Conservation (phyloP, 2,888 invertebrate species). For the Eupithecia subumbrata region DNA sequence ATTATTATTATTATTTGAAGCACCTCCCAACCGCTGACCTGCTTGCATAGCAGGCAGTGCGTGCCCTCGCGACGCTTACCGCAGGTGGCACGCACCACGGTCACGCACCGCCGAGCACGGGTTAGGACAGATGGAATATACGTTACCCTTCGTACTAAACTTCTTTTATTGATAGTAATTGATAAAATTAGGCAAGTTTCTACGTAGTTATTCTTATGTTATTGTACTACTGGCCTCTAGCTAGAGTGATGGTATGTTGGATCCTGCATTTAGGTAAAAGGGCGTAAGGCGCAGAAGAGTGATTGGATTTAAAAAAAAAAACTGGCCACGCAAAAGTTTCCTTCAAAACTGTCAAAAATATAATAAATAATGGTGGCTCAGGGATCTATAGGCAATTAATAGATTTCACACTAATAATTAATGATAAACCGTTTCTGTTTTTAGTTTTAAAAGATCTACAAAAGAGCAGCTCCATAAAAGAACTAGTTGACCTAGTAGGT, state of each 20-base stretch:
- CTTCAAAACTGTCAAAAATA: neutral
- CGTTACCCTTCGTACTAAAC: constrained; percentile 9
- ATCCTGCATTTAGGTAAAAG: neutral
- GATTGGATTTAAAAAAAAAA: neutral
- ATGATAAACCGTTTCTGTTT: neutral
- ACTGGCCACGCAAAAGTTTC: neutral
- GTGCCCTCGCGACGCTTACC: neutral
- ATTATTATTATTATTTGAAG: no score
- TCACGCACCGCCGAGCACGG: constrained; percentile 1
- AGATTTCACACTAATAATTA: no score
- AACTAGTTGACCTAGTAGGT: neutral
- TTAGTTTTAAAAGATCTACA: neutral
- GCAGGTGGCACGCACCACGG: neutral
- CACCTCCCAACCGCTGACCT: constrained; percentile 11
- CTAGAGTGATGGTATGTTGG: neutral
- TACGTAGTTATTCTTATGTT: neutral
- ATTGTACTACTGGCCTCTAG: neutral
- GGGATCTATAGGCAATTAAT: neutral
- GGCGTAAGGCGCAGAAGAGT: neutral
- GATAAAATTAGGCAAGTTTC: neutral
- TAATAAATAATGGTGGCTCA: neutral
- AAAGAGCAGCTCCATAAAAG: neutral
- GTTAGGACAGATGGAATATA: constrained; percentile 17
- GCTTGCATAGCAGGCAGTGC: neutral
- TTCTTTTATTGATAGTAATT: neutral